Evolutionary conservation across 2,888 invertebrate genomes (phyloP), one percentile per base, ranked within the genome.

Genomic region (Platypus cylindrus): DNA sequence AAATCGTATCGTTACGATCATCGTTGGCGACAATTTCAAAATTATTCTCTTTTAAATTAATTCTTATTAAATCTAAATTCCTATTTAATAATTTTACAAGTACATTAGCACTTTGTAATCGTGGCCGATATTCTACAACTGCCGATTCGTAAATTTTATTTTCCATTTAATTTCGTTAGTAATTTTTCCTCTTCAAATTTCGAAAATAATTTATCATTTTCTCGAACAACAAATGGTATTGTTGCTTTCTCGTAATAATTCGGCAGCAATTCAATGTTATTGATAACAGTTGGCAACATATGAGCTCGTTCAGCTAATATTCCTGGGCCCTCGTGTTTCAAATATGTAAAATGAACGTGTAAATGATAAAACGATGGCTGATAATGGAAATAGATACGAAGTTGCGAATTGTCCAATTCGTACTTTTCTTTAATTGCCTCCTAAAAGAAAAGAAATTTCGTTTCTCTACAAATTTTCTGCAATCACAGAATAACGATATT

Each of bases 301-400:
- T 95, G 93, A 1, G 91, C 80, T 52, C 80, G 80, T 56, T 91
- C 90, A 9, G 78, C 76, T 62, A 75, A 73, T 50, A 83, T 83
- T 17, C 93, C 83, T 28, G 85, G 81, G 1, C 82, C 78, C 48
- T 86, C 83, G 63, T 78, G 78, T 28, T 72, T 70, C 2, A 94
- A 58, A 37, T 76, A 75, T 8, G 86, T 86, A 53, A 94, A 87
- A 60, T 98, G 97, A 0, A 97, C 71, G 58, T 98, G 97, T 1
- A 98, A 67, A 57, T 97, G 94, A 62, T 93, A 95, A 65, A 91
- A 98, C 0, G 93, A 87, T 0, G 97, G 97, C 53, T 91, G 94
- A 62, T 97, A 97, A 59, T 97, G 95, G 0, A 95, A 59, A 59
- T 84, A 97, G 41, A 86, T 72, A 15, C 93, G 70, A 16, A 95